These are phyloP conservation scores for Microcebus jonahi DNA, from an alignment of 2,113 vertebrate genomes.

Conservation along the genomic window DNA sequence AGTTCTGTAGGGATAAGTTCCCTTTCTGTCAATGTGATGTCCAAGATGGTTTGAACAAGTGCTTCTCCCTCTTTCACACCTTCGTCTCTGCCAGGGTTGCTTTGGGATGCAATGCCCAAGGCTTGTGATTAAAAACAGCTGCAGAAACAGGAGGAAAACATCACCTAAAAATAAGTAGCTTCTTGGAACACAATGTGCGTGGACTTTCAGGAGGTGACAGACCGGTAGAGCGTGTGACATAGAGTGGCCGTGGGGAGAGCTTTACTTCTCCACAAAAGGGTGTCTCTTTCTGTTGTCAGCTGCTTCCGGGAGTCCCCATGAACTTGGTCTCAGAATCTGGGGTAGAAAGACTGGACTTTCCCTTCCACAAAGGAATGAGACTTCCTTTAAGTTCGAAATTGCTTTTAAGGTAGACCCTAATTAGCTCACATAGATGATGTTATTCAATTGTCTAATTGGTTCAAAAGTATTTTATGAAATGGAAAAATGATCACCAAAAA, in stretches of 20 bases:
- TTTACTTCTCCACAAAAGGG: neutral
- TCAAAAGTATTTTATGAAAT: conserved; percentile 35
- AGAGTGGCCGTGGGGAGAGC: neutral
- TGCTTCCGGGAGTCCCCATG: neutral
- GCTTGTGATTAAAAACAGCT: conserved; percentile 87
- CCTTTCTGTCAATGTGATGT: neutral
- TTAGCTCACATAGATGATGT: neutral
- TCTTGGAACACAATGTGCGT: conserved; percentile 80
- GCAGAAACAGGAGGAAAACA: conserved; percentile 84
- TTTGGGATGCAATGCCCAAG: conserved; percentile 79
- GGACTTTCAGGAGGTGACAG: conserved; percentile 74
- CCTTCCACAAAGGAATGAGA: neutral
- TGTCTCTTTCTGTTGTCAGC: neutral
- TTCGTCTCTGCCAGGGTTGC: conserved; percentile 81
- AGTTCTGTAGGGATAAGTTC: neutral
- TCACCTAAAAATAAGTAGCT: conserved; percentile 82
- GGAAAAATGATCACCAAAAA: conserved; percentile 13
- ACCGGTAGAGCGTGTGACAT: neutral
- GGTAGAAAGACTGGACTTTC: neutral
- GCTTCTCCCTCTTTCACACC: conserved; percentile 57
- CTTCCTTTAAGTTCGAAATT: neutral
- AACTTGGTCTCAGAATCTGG: neutral
- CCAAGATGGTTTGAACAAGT: neutral
- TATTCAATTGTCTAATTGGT: neutral
- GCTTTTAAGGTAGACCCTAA: neutral